Percentiles rank a stretch among this genome's conserved stretches.
phyloP scores from a whole-genome alignment of 2,797 vertebrate genomes.

The Heteromormyrus szaboi region DNA sequence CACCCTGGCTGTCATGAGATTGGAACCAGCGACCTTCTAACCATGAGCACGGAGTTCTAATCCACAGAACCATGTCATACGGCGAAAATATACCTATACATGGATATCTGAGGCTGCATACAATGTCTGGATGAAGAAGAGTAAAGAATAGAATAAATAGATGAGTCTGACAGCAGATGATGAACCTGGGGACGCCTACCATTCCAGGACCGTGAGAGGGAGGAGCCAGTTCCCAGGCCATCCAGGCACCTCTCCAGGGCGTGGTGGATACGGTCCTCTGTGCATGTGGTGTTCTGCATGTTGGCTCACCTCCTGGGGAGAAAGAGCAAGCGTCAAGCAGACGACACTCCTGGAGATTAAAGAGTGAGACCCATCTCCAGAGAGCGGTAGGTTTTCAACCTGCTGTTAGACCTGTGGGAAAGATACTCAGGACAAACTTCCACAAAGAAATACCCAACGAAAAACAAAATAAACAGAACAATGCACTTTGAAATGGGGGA shows the following conservation, averaged over 20 bases:
- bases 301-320: conserved; percentile 68
- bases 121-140: not conserved
- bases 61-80: not conserved
- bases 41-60: not conserved
- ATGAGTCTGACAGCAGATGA: not conserved
- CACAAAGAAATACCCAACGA: not conserved
- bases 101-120: not conserved
- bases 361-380: not conserved
- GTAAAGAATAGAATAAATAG: not conserved
- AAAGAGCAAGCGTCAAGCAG: not conserved
- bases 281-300: conserved; percentile 96
- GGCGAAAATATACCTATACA: not conserved
- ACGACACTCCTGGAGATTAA: not conserved
- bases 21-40: not conserved
- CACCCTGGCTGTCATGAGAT: not conserved
- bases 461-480: not conserved
- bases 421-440: not conserved
- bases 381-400: not conserved
- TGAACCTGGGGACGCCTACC: conserved; percentile 57
- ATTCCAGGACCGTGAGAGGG: conserved; percentile 71
- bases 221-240: conserved; percentile 68
- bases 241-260: conserved; percentile 87
- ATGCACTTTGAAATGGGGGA: not conserved
- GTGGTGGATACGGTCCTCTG: conserved; percentile 95
- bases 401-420: not conserved